Evolutionary conservation across 2,113 vertebrate species (phyloP).

Genomic region (Urocitellus parryii): DNA sequence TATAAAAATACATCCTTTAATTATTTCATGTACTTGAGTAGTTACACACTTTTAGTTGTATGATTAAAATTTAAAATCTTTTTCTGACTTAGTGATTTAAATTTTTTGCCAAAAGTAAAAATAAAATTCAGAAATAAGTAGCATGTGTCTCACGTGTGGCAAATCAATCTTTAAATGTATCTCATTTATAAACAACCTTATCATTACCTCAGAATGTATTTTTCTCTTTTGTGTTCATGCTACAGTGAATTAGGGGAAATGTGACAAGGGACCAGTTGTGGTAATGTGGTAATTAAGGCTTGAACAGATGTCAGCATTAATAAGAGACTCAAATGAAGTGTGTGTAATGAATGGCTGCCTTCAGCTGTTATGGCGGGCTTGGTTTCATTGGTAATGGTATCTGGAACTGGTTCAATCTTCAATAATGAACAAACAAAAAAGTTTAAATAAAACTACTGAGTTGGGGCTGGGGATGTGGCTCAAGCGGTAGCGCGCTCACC

Average conservation of each 20-base stretch:
- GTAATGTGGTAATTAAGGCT: constrained; percentile 88
- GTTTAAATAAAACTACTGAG: constrained; percentile 52
- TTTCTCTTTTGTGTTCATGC: constrained; percentile 83
- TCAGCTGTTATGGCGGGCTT: constrained; percentile 66
- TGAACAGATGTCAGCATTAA: constrained; percentile 89
- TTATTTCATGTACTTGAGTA: neutral
- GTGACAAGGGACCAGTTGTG: constrained; percentile 85
- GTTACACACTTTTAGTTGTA: neutral
- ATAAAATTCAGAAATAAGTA: constrained; percentile 25
- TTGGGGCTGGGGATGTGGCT: too few relatives aligned
- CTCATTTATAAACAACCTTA: constrained; percentile 54
- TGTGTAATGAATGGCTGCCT: constrained; percentile 84
- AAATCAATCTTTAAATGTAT: constrained; percentile 65
- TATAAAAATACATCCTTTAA: neutral
- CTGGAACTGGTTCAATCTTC: constrained; percentile 68
- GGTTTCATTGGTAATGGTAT: constrained; percentile 63
- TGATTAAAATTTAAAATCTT: neutral
- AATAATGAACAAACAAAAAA: constrained; percentile 48
- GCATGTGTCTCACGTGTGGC: neutral
- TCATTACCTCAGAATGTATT: constrained; percentile 75
- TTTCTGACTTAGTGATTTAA: neutral
- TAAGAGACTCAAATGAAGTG: constrained; percentile 86
- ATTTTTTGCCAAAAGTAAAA: neutral
- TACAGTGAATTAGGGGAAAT: constrained; percentile 82
- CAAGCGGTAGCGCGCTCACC: too few relatives aligned